A percentile compares a stretch with the other conserved stretches of the same genome.
phyloP scores from a whole-genome alignment of 1,140 invertebrate genomes.

The Mactra quadrangularis region DNA sequence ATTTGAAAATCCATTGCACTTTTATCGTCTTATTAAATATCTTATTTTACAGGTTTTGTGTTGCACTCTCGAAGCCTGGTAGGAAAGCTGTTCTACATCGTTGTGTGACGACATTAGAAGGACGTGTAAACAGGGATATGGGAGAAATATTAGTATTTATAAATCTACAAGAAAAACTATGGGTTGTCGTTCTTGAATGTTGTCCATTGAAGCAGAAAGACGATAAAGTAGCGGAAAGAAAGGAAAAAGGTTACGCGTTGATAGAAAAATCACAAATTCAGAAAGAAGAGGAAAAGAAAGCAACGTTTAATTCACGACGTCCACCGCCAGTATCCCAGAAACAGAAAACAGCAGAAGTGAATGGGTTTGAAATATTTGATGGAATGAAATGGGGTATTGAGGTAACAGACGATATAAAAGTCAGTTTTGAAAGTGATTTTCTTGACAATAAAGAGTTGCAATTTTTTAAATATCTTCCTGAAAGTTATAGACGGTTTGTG shows the following conservation, averaged over 20 bases:
- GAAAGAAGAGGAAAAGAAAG: constrained; percentile 57
- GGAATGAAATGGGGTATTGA: constrained; percentile 74
- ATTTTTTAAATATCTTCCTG: constrained; percentile 73
- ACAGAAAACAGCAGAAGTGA: constrained; percentile 45
- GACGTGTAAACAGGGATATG: constrained; percentile 68
- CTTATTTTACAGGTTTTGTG: constrained; percentile 77
- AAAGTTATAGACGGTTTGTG: constrained; percentile 75
- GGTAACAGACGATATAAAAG: constrained; percentile 71
- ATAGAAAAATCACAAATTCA: constrained; percentile 64
- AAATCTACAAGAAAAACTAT: constrained; percentile 77
- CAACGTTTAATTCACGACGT: constrained; percentile 35
- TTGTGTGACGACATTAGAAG: constrained; percentile 74
- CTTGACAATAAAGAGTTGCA: constrained; percentile 71
- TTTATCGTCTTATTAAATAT: no score
- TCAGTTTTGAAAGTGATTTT: constrained; percentile 70
- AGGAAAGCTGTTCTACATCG: constrained; percentile 73
- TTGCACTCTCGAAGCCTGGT: constrained; percentile 75
- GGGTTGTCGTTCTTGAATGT: constrained; percentile 76
- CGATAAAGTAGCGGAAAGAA: constrained; percentile 60
- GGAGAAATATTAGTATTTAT: constrained; percentile 78
- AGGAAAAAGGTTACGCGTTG: constrained; percentile 65
- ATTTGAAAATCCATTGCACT: no score
- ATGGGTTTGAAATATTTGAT: constrained; percentile 75
- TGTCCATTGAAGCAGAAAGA: constrained; percentile 61
- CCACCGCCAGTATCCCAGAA: constrained; percentile 37